These are phyloP conservation scores for Scomber japonicus DNA, from an alignment of 2,113 vertebrate genomes.

Conservation along the genomic window DNA sequence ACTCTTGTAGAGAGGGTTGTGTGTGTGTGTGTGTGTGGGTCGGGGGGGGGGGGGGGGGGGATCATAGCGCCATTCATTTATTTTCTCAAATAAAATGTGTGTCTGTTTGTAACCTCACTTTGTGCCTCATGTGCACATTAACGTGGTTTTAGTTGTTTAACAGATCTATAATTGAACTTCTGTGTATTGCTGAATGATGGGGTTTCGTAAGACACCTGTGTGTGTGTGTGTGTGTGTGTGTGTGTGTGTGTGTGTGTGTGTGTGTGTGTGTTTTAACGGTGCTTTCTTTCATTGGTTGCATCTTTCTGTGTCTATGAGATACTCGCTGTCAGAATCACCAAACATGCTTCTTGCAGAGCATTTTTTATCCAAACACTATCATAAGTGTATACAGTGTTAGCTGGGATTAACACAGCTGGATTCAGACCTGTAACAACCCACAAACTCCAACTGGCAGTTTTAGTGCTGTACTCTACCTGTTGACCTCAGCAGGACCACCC, in stretches of 20 bases:
- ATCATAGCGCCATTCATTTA: constrained; percentile 60
- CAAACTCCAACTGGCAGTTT: constrained; percentile 15
- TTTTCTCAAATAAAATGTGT: background rate
- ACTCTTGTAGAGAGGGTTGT: constrained; percentile 44
- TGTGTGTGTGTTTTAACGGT: too few relatives aligned
- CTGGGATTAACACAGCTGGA: constrained; percentile 38
- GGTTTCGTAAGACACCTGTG: background rate
- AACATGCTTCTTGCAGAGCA: background rate
- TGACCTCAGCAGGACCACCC: constrained; percentile 35
- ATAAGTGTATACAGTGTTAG: constrained; percentile 7
- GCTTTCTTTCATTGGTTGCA: background rate
- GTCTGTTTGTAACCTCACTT: background rate
- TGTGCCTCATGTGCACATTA: constrained; percentile 4
- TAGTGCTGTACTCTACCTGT: constrained; percentile 6
- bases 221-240: background rate
- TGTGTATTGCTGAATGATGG: background rate
- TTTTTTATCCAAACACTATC: constrained; percentile 1
- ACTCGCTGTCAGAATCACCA: background rate
- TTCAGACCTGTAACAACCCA: constrained; percentile 30
- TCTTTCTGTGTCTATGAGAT: background rate
- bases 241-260: too few relatives aligned
- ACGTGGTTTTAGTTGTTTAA: constrained; percentile 13
- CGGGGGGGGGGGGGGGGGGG: constrained; percentile 24
- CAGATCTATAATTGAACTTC: constrained; percentile 1
- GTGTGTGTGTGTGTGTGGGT: constrained; percentile 5